Evolutionary conservation across 2,888 invertebrate genomes (phyloP).

Genomic region (Crioceris asparagi): DNA sequence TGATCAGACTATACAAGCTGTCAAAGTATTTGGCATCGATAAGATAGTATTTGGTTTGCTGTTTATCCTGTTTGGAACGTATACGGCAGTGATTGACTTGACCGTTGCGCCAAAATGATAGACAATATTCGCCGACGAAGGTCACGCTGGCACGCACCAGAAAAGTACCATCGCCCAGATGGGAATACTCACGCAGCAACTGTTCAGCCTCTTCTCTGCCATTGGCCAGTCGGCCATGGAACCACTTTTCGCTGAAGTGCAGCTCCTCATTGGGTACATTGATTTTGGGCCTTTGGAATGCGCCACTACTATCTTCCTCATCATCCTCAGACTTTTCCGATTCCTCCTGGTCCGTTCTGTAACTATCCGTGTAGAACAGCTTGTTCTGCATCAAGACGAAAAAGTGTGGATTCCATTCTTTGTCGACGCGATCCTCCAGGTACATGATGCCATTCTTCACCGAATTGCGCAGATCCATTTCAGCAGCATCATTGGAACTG

Average conservation of each 20-base stretch:
- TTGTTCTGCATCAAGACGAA: constrained; percentile 84
- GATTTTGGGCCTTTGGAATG: constrained; percentile 45
- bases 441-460: constrained; percentile 84
- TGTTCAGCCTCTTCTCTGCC: constrained; percentile 73
- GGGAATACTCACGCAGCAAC: constrained; percentile 62
- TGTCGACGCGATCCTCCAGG: constrained; percentile 79
- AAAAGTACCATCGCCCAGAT: constrained; percentile 85
- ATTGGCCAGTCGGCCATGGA: constrained; percentile 76
- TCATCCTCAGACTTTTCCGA: constrained; percentile 34
- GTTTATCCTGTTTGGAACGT: constrained; percentile 77
- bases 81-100: constrained; percentile 89
- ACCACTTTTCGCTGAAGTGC: constrained; percentile 90
- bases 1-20: constrained; percentile 82
- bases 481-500: constrained; percentile 49
- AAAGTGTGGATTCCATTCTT: constrained; percentile 88
- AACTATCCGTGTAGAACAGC: constrained; percentile 73
- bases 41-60: constrained; percentile 80
- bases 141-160: constrained; percentile 89
- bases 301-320: constrained; percentile 29
- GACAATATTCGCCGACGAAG: constrained; percentile 90
- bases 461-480: constrained; percentile 69
- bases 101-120: constrained; percentile 88
- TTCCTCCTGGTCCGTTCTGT: constrained; percentile 24
- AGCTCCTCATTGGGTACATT: constrained; percentile 76
- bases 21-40: constrained; percentile 84